Conservation (phyloP, 2,113 vertebrate species). For the Scolopax mira region DNA sequence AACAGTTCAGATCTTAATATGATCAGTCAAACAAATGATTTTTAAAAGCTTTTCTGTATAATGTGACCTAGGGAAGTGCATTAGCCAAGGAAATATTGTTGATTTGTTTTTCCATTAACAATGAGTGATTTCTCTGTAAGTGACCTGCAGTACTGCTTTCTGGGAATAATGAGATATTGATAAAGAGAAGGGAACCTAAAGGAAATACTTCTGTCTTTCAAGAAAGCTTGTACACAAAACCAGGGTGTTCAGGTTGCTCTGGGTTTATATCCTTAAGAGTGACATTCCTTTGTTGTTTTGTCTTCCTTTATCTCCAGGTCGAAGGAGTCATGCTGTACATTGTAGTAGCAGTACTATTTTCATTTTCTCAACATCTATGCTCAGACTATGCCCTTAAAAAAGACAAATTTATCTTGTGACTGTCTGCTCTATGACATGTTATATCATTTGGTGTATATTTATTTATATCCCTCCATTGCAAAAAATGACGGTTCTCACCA, state of each 20-base stretch:
- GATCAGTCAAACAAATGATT: conserved; percentile 34
- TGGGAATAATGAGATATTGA: conserved; percentile 2
- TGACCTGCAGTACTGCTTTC: background rate
- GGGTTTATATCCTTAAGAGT: conserved; percentile 27
- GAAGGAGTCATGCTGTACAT: conserved; percentile 38
- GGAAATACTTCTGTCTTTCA: background rate
- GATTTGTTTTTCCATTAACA: conserved; percentile 50
- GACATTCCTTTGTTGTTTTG: conserved; percentile 32
- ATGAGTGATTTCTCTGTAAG: conserved; percentile 25
- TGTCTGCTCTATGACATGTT: conserved; percentile 18
- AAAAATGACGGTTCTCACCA: conserved; percentile 43
- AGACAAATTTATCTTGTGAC: conserved; percentile 52
- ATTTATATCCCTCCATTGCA: conserved; percentile 57
- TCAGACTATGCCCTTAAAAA: conserved; percentile 32
- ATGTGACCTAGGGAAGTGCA: conserved; percentile 18
- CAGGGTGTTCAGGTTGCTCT: background rate
- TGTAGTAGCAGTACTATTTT: conserved; percentile 14
- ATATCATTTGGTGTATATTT: conserved; percentile 50
- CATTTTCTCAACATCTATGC: conserved; percentile 19
- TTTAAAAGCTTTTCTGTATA: conserved; percentile 39
- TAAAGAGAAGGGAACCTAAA: background rate
- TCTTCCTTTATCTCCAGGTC: conserved; percentile 63
- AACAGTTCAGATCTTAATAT: background rate
- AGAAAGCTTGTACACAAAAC: background rate
- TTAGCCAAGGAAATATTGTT: conserved; percentile 7